A percentile compares a stretch with the other conserved stretches of the same genome.
phyloP scores from a whole-genome alignment of 2,888 invertebrate species.

The Stenchaetothrips biformis region DNA sequence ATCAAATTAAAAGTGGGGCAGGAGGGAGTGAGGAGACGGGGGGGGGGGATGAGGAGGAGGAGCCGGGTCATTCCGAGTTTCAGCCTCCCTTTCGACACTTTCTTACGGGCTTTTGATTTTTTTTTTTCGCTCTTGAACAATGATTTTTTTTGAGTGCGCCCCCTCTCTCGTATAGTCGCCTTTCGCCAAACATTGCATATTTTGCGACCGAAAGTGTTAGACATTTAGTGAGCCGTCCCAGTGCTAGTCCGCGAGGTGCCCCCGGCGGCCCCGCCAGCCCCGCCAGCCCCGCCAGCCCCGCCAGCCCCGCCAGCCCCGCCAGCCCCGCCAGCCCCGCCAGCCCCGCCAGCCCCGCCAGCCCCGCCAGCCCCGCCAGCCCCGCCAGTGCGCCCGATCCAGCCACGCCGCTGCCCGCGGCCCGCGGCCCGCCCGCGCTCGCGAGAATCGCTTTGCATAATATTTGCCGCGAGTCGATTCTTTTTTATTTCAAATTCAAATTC shows the following conservation, averaged over 20 bases:
- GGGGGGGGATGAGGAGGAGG: background rate
- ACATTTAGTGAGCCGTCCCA: too few species aligned
- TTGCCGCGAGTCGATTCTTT: constrained; percentile 1
- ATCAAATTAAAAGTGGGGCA: constrained; percentile 5
- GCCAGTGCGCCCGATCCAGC: background rate
- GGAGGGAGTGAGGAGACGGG: background rate
- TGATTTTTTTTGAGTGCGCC: too few species aligned
- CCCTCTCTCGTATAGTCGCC: too few species aligned
- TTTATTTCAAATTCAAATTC: constrained; percentile 24
- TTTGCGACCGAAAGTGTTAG: too few species aligned
- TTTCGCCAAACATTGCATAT: too few species aligned
- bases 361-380: background rate
- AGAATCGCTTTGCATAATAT: constrained; percentile 19
- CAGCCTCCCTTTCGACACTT: too few species aligned
- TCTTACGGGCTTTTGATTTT: too few species aligned
- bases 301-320: background rate
- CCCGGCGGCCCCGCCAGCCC: too few species aligned
- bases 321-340: background rate
- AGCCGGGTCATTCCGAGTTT: too few species aligned
- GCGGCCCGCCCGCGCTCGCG: background rate
- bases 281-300: background rate
- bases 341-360: background rate
- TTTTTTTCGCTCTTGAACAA: too few species aligned
- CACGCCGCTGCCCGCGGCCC: background rate
- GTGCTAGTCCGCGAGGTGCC: too few species aligned